Conservation (phyloP, 2,113 vertebrate genomes). For the Lipophrys pholis region DNA sequence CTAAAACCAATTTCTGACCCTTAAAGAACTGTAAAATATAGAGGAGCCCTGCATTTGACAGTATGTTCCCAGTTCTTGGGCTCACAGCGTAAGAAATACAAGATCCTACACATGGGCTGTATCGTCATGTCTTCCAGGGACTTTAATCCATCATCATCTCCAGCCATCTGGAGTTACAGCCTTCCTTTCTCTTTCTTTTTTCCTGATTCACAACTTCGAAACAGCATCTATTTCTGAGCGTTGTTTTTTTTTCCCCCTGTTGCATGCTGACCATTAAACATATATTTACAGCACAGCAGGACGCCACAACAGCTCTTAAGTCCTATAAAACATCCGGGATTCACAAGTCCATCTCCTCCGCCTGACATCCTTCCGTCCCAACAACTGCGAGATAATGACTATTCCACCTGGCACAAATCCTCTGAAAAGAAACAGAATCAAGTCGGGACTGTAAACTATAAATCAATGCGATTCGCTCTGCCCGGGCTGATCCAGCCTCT, state of each 20-base stretch:
- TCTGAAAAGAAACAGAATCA: conserved; percentile 37
- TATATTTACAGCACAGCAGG: conserved; percentile 41
- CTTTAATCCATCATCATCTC: not conserved
- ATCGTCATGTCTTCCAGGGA: too few species aligned
- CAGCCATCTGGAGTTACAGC: conserved; percentile 25
- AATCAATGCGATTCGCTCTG: conserved; percentile 43
- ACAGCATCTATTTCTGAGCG: conserved; percentile 2
- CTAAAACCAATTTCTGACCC: too few species aligned
- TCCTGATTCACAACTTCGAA: conserved; percentile 4
- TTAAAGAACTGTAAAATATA: too few species aligned
- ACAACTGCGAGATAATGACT: conserved; percentile 57
- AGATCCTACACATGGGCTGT: too few species aligned
- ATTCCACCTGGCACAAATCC: conserved; percentile 65
- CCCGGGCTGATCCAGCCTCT: conserved; percentile 3
- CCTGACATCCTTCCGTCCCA: conserved; percentile 23
- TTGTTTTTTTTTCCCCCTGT: conserved; percentile 13
- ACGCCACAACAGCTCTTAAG: conserved; percentile 34
- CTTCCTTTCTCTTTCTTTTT: conserved; percentile 6
- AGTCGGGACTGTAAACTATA: conserved; percentile 30
- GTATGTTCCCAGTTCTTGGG: too few species aligned
- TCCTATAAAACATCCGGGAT: conserved; percentile 61
- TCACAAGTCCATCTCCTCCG: conserved; percentile 51
- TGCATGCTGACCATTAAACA: conserved; percentile 20
- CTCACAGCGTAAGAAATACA: too few species aligned
- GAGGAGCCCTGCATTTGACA: too few species aligned